Evolutionary conservation across 2,888 invertebrate genomes (phyloP).

Genomic region (Drosophila buzzatii): DNA sequence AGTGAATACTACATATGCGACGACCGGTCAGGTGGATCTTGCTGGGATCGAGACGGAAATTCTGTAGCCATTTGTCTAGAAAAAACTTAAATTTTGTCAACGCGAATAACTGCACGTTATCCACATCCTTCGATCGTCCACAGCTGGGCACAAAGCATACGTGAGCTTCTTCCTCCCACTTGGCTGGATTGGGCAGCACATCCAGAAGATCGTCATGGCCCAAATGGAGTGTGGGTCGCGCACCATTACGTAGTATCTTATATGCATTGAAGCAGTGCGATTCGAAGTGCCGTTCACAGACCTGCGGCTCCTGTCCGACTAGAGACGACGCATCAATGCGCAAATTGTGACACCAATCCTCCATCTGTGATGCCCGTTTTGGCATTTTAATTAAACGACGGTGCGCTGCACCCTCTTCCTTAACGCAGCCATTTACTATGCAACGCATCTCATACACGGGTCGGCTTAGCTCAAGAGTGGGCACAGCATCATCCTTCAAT

Average conservation of each 20-base stretch:
- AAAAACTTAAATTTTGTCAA: constrained; percentile 56
- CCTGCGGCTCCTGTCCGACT: constrained; percentile 38
- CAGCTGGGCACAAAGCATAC: constrained; percentile 67
- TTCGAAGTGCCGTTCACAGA: constrained; percentile 79
- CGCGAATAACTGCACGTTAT: constrained; percentile 39
- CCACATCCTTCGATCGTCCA: constrained; percentile 19
- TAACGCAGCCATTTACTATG: constrained; percentile 53
- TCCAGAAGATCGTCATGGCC: constrained; percentile 54
- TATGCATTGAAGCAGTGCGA: constrained; percentile 51
- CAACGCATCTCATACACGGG: constrained; percentile 39
- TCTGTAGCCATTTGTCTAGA: constrained; percentile 69
- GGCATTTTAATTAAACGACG: constrained; percentile 57
- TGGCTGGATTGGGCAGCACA: constrained; percentile 63
- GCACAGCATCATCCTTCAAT: constrained; percentile 59
- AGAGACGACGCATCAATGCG: constrained; percentile 21
- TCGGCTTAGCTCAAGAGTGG: constrained; percentile 60
- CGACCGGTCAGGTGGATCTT: constrained; percentile 32
- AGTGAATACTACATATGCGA: constrained; percentile 67
- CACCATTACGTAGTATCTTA: constrained; percentile 46
- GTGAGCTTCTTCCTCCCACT: constrained; percentile 13
- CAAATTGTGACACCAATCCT: constrained; percentile 75
- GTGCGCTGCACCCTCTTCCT: constrained; percentile 26
- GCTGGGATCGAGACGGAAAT: constrained; percentile 49
- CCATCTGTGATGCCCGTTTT: constrained; percentile 31
- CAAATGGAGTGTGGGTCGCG: constrained; percentile 74